A percentile compares a stretch with the other conserved stretches of the same genome.
Evolutionary conservation across 1,140 invertebrate genomes (phyloP).

Genomic region (Aphaenogaster rudis): DNA sequence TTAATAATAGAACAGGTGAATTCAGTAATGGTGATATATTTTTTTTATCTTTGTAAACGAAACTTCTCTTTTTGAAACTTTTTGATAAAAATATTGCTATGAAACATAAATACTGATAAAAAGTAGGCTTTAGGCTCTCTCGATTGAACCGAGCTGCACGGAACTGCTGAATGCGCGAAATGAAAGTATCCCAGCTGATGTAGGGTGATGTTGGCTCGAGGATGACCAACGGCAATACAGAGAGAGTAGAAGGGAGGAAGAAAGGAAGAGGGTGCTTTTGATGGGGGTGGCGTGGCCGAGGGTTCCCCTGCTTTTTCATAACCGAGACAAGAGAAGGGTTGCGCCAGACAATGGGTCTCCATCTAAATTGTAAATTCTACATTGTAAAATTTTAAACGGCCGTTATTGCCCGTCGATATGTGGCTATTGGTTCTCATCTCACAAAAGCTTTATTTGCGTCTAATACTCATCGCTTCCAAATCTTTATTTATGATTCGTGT

Average conservation of each 20-base stretch:
- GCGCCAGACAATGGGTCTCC: slow-evolving; percentile 79
- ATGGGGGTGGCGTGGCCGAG: slow-evolving; percentile 62
- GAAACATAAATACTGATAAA: slow-evolving; percentile 30
- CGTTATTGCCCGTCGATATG: slow-evolving; percentile 60
- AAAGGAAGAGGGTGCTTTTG: slow-evolving; percentile 38
- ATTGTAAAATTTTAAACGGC: slow-evolving; percentile 81
- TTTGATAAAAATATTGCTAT: not conserved
- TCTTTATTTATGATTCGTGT: slow-evolving; percentile 26
- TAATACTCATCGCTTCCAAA: not conserved
- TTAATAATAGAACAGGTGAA: not conserved
- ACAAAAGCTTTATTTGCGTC: slow-evolving; percentile 14
- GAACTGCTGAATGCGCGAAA: slow-evolving; percentile 81
- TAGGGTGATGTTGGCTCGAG: slow-evolving; percentile 54
- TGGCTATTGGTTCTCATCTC: slow-evolving; percentile 51
- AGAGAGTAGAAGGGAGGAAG: slow-evolving; percentile 8
- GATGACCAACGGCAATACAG: slow-evolving; percentile 31
- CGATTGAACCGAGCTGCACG: slow-evolving; percentile 59
- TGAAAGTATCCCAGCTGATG: slow-evolving; percentile 82
- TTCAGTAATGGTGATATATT: not conserved
- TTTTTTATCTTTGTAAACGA: not conserved
- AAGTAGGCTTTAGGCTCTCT: slow-evolving; percentile 66
- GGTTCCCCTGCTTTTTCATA: slow-evolving; percentile 79
- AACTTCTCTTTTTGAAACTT: not conserved
- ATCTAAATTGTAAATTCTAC: slow-evolving; percentile 84
- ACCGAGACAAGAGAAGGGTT: slow-evolving; percentile 77